Percentiles rank a stretch among this genome's conserved stretches.
Conservation (phyloP, 2,797 vertebrate species). For the Parotocinclus haroldoi region DNA sequence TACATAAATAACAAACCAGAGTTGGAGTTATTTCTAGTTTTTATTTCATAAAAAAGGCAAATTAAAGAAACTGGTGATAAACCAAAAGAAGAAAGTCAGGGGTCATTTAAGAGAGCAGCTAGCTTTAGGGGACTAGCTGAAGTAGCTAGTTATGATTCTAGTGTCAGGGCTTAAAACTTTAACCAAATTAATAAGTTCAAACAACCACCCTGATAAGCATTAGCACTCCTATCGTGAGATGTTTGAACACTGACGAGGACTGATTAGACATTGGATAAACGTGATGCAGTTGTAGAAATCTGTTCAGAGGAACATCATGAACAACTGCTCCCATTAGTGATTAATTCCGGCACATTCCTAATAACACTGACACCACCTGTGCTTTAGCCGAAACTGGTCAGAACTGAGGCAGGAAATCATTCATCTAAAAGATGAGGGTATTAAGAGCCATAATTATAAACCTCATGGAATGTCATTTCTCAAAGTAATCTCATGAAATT, state of each 20-base stretch:
- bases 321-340: not conserved
- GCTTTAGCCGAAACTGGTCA: too few species aligned
- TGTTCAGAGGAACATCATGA: not conserved
- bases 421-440: too few species aligned
- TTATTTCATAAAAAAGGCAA: constrained; percentile 77
- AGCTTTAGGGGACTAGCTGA: constrained; percentile 11
- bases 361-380: too few species aligned
- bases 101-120: constrained; percentile 26
- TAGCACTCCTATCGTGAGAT: too few species aligned
- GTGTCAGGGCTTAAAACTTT: constrained; percentile 22
- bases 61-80: constrained; percentile 75
- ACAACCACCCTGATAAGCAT: too few species aligned
- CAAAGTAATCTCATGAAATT: not conserved
- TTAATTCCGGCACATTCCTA: not conserved
- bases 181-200: too few species aligned
- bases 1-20: too few species aligned
- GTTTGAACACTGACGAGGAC: not conserved
- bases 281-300: not conserved
- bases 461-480: not conserved
- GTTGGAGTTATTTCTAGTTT: constrained; percentile 59
- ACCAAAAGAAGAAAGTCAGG: constrained; percentile 43
- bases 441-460: too few species aligned
- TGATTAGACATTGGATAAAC: not conserved
- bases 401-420: too few species aligned
- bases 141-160: constrained; percentile 29